A percentile compares a stretch with the other conserved stretches of the same genome.
Conservation (phyloP, 1,140 invertebrate genomes). For the Aphidius ervi region DNA sequence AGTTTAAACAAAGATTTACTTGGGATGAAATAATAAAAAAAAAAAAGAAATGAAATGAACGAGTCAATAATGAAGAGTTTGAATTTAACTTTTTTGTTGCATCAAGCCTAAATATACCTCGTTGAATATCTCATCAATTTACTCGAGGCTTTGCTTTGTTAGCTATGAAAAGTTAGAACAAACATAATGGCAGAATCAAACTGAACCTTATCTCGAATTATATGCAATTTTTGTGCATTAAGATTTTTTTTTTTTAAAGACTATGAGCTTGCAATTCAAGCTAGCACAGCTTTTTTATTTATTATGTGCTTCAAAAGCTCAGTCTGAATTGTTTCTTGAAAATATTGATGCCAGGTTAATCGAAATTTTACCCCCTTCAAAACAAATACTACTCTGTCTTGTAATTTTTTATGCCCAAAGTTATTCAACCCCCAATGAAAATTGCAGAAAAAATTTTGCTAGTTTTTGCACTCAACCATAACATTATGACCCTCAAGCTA, state of each 20-base stretch:
- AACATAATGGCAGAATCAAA: too few species aligned
- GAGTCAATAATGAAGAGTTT: background rate
- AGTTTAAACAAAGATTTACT: background rate
- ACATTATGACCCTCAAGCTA: slow-evolving; percentile 7
- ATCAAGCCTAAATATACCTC: slow-evolving; percentile 14
- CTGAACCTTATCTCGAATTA: too few species aligned
- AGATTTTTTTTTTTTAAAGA: too few species aligned
- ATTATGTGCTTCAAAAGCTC: too few species aligned
- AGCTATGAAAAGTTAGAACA: background rate
- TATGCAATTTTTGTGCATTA: too few species aligned
- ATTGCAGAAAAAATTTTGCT: background rate
- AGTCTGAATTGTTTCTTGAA: too few species aligned
- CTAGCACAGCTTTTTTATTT: background rate
- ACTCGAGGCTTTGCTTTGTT: slow-evolving; percentile 19
- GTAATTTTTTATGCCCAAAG: too few species aligned
- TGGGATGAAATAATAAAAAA: background rate
- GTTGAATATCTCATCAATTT: slow-evolving; percentile 21
- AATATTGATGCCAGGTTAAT: too few species aligned
- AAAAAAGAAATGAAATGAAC: background rate
- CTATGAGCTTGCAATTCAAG: background rate
- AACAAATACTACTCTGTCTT: too few species aligned
- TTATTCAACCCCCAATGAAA: too few species aligned
- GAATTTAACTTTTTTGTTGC: slow-evolving; percentile 18
- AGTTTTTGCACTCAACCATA: slow-evolving; percentile 13
- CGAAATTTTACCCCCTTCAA: too few species aligned